Percentiles rank a stretch among this genome's conserved stretches.
phyloP scores from a whole-genome alignment of 2,888 invertebrate genomes.

The Drosophila aldrichi region DNA sequence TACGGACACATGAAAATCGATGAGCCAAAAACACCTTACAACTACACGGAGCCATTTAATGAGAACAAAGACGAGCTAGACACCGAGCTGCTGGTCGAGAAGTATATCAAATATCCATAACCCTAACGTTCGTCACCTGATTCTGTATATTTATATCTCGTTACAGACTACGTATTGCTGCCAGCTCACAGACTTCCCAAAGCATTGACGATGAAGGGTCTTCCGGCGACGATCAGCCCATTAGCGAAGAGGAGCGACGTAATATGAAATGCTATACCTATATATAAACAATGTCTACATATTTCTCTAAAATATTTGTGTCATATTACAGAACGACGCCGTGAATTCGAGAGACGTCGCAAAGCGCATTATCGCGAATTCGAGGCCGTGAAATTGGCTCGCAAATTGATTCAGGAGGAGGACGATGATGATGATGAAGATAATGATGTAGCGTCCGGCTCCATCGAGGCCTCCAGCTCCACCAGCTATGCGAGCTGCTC shows the following conservation, averaged over 20 bases:
- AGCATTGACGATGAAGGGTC: slow-evolving; percentile 86
- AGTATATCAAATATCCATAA: slow-evolving; percentile 85
- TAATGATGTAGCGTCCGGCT: slow-evolving; percentile 49
- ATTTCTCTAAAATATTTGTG: not conserved
- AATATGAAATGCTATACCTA: slow-evolving; percentile 19
- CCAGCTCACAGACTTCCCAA: slow-evolving; percentile 83
- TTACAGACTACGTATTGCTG: slow-evolving; percentile 83
- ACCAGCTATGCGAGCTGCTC: slow-evolving; percentile 60
- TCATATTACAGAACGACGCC: slow-evolving; percentile 87
- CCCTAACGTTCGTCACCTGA: not conserved
- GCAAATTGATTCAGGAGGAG: slow-evolving; percentile 95
- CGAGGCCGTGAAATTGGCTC: slow-evolving; percentile 95
- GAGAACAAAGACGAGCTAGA: slow-evolving; percentile 87
- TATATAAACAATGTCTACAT: not conserved
- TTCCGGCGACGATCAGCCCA: slow-evolving; percentile 87
- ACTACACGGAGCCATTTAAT: slow-evolving; percentile 88
- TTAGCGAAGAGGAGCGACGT: slow-evolving; percentile 88
- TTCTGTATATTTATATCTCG: not conserved
- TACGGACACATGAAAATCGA: slow-evolving; percentile 99
- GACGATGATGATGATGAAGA: slow-evolving; percentile 91
- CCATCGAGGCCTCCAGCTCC: slow-evolving; percentile 48
- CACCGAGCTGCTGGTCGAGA: slow-evolving; percentile 91
- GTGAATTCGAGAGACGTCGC: slow-evolving; percentile 95
- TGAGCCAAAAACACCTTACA: slow-evolving; percentile 98
- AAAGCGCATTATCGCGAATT: slow-evolving; percentile 99